Evolutionary conservation across 2,113 vertebrate genomes (phyloP).

Genomic region (Oreocharis arfaki): DNA sequence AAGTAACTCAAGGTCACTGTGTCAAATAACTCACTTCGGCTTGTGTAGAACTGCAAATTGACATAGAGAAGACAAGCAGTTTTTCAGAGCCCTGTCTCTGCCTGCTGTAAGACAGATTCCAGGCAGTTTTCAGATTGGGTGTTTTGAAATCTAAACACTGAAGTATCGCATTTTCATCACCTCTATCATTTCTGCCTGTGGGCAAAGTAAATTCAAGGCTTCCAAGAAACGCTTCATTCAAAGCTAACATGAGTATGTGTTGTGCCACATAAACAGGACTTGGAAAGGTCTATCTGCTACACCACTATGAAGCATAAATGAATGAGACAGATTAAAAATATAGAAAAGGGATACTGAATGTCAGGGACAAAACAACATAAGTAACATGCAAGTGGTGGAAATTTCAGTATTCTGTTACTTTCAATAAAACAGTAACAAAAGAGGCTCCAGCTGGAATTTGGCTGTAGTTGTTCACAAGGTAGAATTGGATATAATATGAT

Average conservation of each 20-base stretch:
- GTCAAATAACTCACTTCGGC: neutral
- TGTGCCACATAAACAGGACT: neutral
- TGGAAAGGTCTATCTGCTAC: neutral
- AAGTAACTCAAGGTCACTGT: conserved; percentile 26
- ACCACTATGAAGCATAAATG: neutral
- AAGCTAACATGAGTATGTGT: neutral
- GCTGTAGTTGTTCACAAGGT: neutral
- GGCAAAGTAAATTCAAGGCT: neutral
- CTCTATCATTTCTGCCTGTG: neutral
- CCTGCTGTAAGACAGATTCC: neutral
- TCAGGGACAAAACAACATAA: neutral
- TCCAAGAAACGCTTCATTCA: neutral
- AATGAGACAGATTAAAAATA: neutral
- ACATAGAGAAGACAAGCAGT: neutral
- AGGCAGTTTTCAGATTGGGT: neutral
- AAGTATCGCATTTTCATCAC: neutral
- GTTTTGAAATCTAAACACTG: neutral
- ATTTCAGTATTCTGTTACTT: neutral
- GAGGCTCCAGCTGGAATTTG: neutral
- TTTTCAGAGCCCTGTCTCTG: neutral
- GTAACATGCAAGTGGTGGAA: neutral
- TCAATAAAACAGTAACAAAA: neutral
- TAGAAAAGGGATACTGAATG: neutral
- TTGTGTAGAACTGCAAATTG: neutral
- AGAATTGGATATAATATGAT: neutral